Base-by-base conservation (phyloP, 2,113 vertebrate genomes). In the Tautogolabrus adspersus region DNA sequence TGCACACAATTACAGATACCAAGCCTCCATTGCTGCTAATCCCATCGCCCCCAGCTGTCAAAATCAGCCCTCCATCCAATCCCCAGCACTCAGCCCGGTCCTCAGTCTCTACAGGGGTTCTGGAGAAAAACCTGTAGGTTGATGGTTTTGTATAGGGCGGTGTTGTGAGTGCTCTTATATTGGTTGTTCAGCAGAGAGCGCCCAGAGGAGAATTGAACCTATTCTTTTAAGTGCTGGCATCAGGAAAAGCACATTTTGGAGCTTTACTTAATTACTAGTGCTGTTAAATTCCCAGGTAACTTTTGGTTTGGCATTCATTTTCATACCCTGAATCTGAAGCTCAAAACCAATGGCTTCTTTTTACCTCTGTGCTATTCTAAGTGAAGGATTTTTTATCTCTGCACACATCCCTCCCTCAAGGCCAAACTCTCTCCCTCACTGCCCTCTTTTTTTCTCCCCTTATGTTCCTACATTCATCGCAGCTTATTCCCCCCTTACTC, bases 1-100 rank as follows among this genome's bases (percentile, higher is more conserved):
- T 72, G 82, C 69, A 63, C 81, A 84, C 71, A 88, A 68, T 88
- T 83, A 79, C 84, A 71, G 81, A 89, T 79, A 82, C 84, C 72
- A 59, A 85, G 66, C 62, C 67, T 81, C 84, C 81, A 71, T 66
- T 78, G 77, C 82, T 81, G 76, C 74, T 93, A 91, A 93, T 93
- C 90, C 88, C 77, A n/a, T 89, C 74, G 46, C 82, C 79, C 82
- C 89, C 88, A 93, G 88, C 86, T 93, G 91, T 91, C 89, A 91
- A 88, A 90, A 87, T 74, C 82, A 75, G 65, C 85, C 80, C 81
- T 86, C 62, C 59, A 47, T 70, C 79, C 87, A 84, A 77, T 89
- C 89, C 85, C 67, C 19, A 22, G 23, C 5, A 16, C 49, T 76
- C 64, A 57, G 52, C 59, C 75, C 46, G 18, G 75, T 73, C 68